A percentile compares a stretch with the other conserved stretches of the same genome.
Conservation (phyloP, 2,113 vertebrate species). For the Anolis sagrei region DNA sequence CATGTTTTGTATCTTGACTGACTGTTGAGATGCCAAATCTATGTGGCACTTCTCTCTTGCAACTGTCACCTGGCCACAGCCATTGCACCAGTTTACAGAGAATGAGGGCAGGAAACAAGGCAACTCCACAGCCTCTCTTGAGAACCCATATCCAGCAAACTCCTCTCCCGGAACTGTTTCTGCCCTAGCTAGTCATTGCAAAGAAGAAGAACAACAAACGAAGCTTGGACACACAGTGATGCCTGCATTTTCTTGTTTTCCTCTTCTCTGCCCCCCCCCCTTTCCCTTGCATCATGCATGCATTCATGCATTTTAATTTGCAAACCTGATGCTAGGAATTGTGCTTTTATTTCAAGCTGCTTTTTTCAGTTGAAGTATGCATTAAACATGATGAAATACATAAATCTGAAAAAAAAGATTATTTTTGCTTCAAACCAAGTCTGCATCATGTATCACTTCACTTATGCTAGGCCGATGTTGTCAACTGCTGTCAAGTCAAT, state of each 20-base stretch:
- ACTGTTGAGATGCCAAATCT: not conserved
- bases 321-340: not conserved
- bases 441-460: not conserved
- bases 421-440: not conserved
- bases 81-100: not conserved
- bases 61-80: not conserved
- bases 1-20: not conserved
- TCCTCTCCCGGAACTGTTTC: not conserved
- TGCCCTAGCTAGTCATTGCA: not conserved
- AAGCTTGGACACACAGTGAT: not conserved
- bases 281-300: not conserved
- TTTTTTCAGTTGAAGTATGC: not conserved
- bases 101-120: too few relatives aligned
- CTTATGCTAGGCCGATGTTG: too few relatives aligned
- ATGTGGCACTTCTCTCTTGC: not conserved
- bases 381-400: not conserved
- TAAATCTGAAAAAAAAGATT: not conserved
- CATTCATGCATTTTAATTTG: not conserved
- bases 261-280: not conserved
- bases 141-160: not conserved
- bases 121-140: not conserved
- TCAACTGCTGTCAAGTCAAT: too few relatives aligned
- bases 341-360: not conserved
- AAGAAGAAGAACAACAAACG: too few relatives aligned
- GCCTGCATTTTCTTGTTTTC: not conserved